Evolutionary conservation across 2,113 vertebrate genomes (phyloP).

Genomic region (Lucifuga dentata): DNA sequence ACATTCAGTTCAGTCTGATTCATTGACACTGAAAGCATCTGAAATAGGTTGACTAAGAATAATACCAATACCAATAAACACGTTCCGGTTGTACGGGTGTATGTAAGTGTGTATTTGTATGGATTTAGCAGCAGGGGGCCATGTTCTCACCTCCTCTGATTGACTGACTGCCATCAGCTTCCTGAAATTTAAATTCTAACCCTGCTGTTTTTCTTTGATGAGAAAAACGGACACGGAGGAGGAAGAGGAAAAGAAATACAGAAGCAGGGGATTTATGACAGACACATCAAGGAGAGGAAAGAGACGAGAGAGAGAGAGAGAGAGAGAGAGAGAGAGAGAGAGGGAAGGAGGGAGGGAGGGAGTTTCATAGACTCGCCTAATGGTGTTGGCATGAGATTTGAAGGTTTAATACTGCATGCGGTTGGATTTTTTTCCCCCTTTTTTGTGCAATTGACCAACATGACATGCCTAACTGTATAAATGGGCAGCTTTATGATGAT

Average conservation of each 20-base stretch:
- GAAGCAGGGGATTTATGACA: slow-evolving; percentile 42
- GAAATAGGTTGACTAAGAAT: too few relatives aligned
- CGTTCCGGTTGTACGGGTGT: not conserved
- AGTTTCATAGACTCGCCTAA: slow-evolving; percentile 80
- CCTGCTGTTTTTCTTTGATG: slow-evolving; percentile 25
- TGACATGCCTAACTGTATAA: slow-evolving; percentile 91
- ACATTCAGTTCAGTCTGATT: too few relatives aligned
- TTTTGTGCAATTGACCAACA: slow-evolving; percentile 87
- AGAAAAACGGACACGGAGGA: not conserved
- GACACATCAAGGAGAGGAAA: slow-evolving; percentile 34
- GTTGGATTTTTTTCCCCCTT: slow-evolving; percentile 73
- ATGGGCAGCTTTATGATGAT: slow-evolving; percentile 94
- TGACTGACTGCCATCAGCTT: slow-evolving; percentile 44
- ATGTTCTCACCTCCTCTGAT: slow-evolving; percentile 3
- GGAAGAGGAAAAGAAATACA: slow-evolving; percentile 2
- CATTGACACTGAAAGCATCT: too few relatives aligned
- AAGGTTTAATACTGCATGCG: slow-evolving; percentile 82
- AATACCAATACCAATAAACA: too few relatives aligned
- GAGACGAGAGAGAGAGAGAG: slow-evolving; percentile 29
- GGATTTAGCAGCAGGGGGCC: slow-evolving; percentile 20
- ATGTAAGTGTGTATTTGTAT: not conserved
- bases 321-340: slow-evolving; percentile 25
- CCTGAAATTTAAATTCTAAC: slow-evolving; percentile 37
- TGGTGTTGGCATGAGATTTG: slow-evolving; percentile 81
- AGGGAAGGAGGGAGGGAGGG: slow-evolving; percentile 51